phyloP scores from a whole-genome alignment of 2,113 vertebrate species.

The Theristicus caerulescens region DNA sequence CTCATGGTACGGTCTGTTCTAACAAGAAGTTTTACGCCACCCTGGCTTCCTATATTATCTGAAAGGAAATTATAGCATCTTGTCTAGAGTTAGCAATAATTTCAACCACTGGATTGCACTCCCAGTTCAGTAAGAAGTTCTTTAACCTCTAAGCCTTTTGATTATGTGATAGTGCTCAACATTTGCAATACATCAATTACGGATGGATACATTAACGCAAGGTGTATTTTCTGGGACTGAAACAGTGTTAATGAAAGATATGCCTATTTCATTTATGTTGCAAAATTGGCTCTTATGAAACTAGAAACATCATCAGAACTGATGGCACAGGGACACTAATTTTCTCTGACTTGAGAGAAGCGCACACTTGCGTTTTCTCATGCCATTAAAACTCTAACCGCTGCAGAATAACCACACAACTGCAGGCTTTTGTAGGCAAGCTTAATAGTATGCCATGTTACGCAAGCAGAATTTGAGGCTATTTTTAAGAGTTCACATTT shows the following conservation, averaged over 20 bases:
- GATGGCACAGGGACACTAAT: slow-evolving; percentile 42
- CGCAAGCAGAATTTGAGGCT: slow-evolving; percentile 19
- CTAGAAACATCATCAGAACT: slow-evolving; percentile 32
- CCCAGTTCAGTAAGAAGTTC: slow-evolving; percentile 1
- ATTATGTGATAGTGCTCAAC: slow-evolving; percentile 1
- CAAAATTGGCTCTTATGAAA: slow-evolving; percentile 43
- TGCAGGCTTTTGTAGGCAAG: slow-evolving; percentile 1
- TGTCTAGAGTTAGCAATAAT: background rate
- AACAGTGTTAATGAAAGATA: background rate
- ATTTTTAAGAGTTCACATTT: slow-evolving; percentile 51
- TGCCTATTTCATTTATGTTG: slow-evolving; percentile 29
- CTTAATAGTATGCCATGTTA: slow-evolving; percentile 16
- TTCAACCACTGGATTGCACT: background rate
- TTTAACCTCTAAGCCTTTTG: slow-evolving; percentile 44
- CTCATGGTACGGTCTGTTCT: background rate
- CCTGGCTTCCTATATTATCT: background rate
- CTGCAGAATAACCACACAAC: background rate
- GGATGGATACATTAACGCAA: background rate
- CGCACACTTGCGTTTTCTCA: slow-evolving; percentile 46
- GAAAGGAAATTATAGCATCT: slow-evolving; percentile 24
- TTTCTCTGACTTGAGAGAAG: slow-evolving; percentile 42
- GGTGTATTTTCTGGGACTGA: slow-evolving; percentile 22
- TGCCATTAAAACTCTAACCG: background rate
- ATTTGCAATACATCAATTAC: slow-evolving; percentile 36
- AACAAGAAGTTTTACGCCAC: background rate